Percentiles rank a stretch among this genome's conserved stretches.
Evolutionary conservation across 2,888 invertebrate genomes (phyloP).

Genomic region (Napeogenes sylphis): DNA sequence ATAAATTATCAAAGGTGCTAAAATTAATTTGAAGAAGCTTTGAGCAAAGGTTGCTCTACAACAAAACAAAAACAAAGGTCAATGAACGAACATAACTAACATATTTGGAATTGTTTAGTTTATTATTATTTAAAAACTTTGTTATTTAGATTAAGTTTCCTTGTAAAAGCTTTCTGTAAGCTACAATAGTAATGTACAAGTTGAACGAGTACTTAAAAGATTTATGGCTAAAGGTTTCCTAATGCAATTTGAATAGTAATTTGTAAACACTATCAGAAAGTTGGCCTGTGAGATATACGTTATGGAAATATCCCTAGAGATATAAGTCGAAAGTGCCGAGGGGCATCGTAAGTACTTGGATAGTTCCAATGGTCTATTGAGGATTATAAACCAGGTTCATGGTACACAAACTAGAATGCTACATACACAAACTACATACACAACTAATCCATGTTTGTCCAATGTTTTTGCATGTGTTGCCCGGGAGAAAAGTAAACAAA

Average conservation of each 20-base stretch:
- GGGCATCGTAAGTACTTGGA: conserved; percentile 36
- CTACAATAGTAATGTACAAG: not conserved
- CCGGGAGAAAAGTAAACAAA: not conserved
- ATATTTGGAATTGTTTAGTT: conserved; percentile 15
- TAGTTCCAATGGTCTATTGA: conserved; percentile 42
- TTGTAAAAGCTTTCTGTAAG: too few species aligned
- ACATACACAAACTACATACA: not conserved
- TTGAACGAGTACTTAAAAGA: conserved; percentile 13
- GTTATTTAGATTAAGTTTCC: too few species aligned
- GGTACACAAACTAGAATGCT: conserved; percentile 42
- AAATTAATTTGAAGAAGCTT: conserved; percentile 33
- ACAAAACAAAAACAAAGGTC: conserved; percentile 54
- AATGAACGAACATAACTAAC: conserved; percentile 59
- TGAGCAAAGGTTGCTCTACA: conserved; percentile 46
- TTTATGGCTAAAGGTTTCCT: conserved; percentile 20
- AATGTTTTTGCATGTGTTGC: conserved; percentile 15
- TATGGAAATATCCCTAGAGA: conserved; percentile 42
- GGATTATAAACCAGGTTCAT: conserved; percentile 63
- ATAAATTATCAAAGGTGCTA: conserved; percentile 21
- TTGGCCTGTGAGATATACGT: conserved; percentile 32
- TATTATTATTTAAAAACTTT: too few species aligned
- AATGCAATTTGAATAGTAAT: conserved; percentile 30
- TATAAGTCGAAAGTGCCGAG: conserved; percentile 31
- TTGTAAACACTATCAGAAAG: conserved; percentile 38
- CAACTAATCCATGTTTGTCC: not conserved